Evolutionary conservation across 2,797 vertebrate species (phyloP), one percentile per base, ranked within the genome.

Genomic region (Jordanella pulchra): DNA sequence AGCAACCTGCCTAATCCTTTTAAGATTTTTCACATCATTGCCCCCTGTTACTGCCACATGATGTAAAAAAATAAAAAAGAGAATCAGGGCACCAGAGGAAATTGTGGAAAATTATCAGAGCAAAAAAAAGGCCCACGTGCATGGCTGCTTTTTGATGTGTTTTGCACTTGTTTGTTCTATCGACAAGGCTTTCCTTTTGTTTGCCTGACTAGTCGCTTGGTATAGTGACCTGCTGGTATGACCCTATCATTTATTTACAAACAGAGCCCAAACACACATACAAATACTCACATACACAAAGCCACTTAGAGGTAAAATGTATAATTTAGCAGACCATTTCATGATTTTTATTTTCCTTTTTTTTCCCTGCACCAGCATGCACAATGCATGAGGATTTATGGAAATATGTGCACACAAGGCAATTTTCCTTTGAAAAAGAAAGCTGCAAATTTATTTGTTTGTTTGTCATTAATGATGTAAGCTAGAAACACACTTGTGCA

Each of bases 181-280:
- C 28, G 18, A 84, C 42, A 80, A 39, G 51, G 69, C 75, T 77
- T 80, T 58, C 73, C 75, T 86, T 84, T 88, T 88, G 76, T 91
- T 83, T 78, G 61, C 75, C 72, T 66, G 85, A 80, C 83, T 76
- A 83, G 72, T 92, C 90, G 86, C 86, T 89, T 81, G 72, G 79
- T 80, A 72, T 84, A 72, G 81, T 72, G 84, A 84, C 88, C 89
- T 83, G 76, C 84, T 88, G 89, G 86, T 90, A 87, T 83, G 81
- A 84, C 76, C 87, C 87, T 87, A 94, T 95, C 64, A 93, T 94
- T 95, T 94, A 95, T 95, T 94, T 89, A 94, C 82, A 81, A 85
- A 82, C 75, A 84, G 71, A 65, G 76, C 83, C 86, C 85, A 69
- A 68, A 75, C 63, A 72, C 44, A 72, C 48, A 74, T 75, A 72